phyloP scores from a whole-genome alignment of 2,113 vertebrate species.

The Anguilla rostrata region DNA sequence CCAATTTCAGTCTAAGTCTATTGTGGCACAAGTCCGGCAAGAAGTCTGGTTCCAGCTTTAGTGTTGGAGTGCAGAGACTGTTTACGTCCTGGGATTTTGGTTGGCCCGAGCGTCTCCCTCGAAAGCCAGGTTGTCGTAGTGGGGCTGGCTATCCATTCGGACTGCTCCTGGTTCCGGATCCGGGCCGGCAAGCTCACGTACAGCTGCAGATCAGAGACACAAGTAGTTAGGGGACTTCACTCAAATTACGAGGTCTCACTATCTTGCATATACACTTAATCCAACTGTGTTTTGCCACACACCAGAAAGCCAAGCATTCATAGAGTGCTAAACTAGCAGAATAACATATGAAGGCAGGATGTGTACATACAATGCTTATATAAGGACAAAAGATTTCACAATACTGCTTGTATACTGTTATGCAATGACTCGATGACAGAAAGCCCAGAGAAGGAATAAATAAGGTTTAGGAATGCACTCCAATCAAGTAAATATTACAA shows the following conservation, averaged over 20 bases:
- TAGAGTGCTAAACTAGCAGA: too few species aligned
- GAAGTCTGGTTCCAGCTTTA: neutral
- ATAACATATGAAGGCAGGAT: too few species aligned
- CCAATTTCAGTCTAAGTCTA: neutral
- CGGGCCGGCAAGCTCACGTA: constrained; percentile 48
- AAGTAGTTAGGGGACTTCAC: neutral
- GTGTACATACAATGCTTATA: too few species aligned
- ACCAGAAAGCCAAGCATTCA: neutral
- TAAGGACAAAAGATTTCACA: neutral
- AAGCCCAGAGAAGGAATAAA: neutral
- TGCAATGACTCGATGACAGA: too few species aligned
- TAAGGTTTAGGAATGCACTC: neutral
- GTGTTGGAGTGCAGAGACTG: neutral
- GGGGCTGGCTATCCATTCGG: constrained; percentile 64
- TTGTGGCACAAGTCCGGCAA: constrained; percentile 1
- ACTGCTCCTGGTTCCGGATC: constrained; percentile 62
- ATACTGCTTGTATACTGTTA: too few species aligned
- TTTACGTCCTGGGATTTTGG: constrained; percentile 24
- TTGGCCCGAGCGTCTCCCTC: constrained; percentile 63
- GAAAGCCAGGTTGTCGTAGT: constrained; percentile 78
- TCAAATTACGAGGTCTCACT: neutral
- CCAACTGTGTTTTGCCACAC: neutral
- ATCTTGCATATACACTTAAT: neutral
- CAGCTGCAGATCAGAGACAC: constrained; percentile 43
- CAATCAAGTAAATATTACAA: too few species aligned